Conservation (phyloP, 2,113 vertebrate genomes). For the Carassius auratus region DNA sequence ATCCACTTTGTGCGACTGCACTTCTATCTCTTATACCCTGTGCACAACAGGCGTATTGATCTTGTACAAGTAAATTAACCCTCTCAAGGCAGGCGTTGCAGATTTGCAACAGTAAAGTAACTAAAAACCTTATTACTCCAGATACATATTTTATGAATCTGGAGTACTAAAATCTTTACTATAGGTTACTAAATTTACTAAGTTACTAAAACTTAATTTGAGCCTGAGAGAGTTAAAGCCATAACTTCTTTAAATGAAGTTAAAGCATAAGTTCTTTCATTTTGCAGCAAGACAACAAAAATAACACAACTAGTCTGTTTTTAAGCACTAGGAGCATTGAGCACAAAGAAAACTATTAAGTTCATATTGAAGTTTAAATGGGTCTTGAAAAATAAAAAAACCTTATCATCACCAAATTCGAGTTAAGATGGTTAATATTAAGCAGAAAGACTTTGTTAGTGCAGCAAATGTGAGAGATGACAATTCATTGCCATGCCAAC, state of each 20-base stretch:
- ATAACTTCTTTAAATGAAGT: background rate
- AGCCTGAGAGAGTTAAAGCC: background rate
- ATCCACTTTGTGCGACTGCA: background rate
- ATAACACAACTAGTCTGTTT: background rate
- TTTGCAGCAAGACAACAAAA: background rate
- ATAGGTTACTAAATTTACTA: too few relatives aligned
- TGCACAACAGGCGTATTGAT: background rate
- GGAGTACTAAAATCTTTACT: too few relatives aligned
- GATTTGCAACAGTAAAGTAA: too few relatives aligned
- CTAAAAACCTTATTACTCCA: too few relatives aligned
- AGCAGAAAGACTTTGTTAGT: too few relatives aligned
- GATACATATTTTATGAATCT: too few relatives aligned
- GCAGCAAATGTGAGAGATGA: background rate
- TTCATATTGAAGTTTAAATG: background rate
- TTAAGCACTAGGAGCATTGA: background rate
- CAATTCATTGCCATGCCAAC: constrained; percentile 42
- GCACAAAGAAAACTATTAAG: background rate
- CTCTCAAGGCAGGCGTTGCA: too few relatives aligned
- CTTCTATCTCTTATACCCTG: too few relatives aligned
- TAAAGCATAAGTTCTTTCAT: background rate
- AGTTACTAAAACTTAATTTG: too few relatives aligned
- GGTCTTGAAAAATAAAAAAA: too few relatives aligned
- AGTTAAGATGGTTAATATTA: too few relatives aligned
- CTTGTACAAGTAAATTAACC: background rate
- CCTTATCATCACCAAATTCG: too few relatives aligned